Percentiles rank a stretch among this genome's conserved stretches.
phyloP scores from a whole-genome alignment of 2,113 vertebrate genomes.

The Vulpes ferrilata region DNA sequence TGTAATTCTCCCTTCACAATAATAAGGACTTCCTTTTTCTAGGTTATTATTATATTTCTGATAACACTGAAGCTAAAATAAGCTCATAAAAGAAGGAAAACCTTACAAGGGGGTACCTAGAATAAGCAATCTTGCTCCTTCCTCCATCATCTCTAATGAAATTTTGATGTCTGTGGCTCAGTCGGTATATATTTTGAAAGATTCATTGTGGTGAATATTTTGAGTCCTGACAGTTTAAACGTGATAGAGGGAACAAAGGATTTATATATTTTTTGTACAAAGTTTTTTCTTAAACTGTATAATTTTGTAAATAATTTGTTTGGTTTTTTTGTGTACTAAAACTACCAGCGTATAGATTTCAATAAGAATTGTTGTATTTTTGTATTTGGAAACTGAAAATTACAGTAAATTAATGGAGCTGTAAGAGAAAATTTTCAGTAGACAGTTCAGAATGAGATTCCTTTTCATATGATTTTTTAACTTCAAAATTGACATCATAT shows the following conservation, averaged over 20 bases:
- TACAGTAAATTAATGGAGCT: conserved; percentile 88
- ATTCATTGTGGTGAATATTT: conserved; percentile 84
- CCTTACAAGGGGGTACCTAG: background rate
- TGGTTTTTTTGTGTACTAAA: conserved; percentile 90
- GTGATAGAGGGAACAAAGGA: conserved; percentile 90
- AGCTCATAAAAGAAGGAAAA: conserved; percentile 70
- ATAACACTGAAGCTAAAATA: conserved; percentile 74
- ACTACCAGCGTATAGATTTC: conserved; percentile 91
- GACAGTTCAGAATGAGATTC: conserved; percentile 86
- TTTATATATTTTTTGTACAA: conserved; percentile 93
- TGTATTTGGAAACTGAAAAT: conserved; percentile 89
- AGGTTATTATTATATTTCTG: conserved; percentile 61
- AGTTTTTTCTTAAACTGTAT: conserved; percentile 92
- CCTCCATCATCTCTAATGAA: conserved; percentile 80
- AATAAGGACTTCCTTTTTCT: conserved; percentile 66
- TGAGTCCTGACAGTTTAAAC: conserved; percentile 87
- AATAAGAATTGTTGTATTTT: conserved; percentile 93
- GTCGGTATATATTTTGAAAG: conserved; percentile 86
- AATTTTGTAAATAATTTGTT: conserved; percentile 93
- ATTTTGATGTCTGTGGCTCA: conserved; percentile 85
- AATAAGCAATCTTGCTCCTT: conserved; percentile 84
- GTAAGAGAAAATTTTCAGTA: conserved; percentile 87
- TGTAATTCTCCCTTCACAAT: conserved; percentile 52
- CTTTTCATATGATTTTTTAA: conserved; percentile 91
- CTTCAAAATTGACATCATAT: conserved; percentile 69